phyloP scores from a whole-genome alignment of 2,113 vertebrate genomes.

The Chinchilla lanigera region DNA sequence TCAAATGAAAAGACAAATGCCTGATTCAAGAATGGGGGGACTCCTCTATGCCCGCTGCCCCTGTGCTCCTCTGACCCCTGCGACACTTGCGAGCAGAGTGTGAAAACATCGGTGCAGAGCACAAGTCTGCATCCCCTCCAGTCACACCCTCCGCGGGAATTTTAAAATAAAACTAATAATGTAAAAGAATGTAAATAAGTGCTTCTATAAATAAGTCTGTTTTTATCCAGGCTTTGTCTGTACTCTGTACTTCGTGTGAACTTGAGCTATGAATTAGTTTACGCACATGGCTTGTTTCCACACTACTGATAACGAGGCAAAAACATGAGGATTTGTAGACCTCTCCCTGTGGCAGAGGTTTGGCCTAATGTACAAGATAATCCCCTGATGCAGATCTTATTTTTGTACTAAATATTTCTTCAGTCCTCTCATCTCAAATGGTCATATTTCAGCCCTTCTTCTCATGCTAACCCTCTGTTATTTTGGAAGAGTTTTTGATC shows the following conservation, averaged over 20 bases:
- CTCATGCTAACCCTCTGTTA: fast-evolving
- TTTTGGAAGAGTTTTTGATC: background rate
- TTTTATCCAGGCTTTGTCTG: background rate
- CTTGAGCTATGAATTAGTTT: background rate
- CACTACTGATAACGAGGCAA: fast-evolving
- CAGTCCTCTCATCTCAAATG: background rate
- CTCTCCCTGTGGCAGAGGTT: fast-evolving
- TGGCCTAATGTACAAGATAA: background rate
- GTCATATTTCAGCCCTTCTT: background rate
- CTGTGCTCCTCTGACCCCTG: background rate
- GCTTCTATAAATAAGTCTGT: background rate
- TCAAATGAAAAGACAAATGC: background rate
- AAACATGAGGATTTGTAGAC: fast-evolving
- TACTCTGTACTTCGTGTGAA: background rate
- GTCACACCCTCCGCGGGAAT: background rate
- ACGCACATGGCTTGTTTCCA: fast-evolving
- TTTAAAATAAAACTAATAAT: background rate
- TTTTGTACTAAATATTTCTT: background rate
- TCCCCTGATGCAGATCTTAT: background rate
- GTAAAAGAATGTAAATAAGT: background rate
- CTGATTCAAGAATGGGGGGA: background rate
- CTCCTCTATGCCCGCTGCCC: fast-evolving
- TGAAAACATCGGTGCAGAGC: background rate
- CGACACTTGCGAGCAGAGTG: background rate
- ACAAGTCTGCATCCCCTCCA: no score